These are phyloP conservation scores for Betta splendens DNA, from an alignment of 2,797 vertebrate genomes.

Conservation along the genomic window DNA sequence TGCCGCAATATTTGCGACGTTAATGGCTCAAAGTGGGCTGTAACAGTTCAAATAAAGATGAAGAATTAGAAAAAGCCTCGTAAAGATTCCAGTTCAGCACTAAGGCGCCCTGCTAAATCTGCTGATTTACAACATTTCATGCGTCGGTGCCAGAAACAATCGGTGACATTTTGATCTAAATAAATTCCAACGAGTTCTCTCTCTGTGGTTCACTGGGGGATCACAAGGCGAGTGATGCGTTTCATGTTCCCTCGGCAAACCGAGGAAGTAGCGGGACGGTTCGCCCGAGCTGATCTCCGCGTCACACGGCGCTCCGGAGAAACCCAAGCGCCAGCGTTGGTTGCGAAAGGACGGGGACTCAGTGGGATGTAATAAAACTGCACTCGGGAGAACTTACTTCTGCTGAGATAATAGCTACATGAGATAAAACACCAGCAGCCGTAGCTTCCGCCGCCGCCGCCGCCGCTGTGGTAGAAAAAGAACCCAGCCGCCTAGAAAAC, in stretches of 20 bases:
- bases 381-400: conserved; percentile 13
- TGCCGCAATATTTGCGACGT: conserved; percentile 29
- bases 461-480: conserved; percentile 1
- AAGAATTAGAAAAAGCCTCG: conserved; percentile 46
- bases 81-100: conserved; percentile 35
- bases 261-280: conserved; percentile 11
- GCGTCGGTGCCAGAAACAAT: conserved; percentile 35
- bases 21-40: conserved; percentile 55
- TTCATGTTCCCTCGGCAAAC: conserved; percentile 18
- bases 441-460: not conserved
- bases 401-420: conserved; percentile 4
- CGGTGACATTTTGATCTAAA: conserved; percentile 37
- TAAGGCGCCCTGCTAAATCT: conserved; percentile 45
- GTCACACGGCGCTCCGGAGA: conserved; percentile 21
- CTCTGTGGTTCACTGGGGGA: conserved; percentile 8
- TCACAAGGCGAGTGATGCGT: conserved; percentile 2
- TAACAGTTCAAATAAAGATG: conserved; percentile 45
- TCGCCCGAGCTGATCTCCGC: conserved; percentile 29
- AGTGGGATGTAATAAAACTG: conserved; percentile 15
- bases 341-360: conserved; percentile 3
- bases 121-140: conserved; percentile 46
- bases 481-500: conserved; percentile 13
- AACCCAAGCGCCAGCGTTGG: conserved; percentile 17
- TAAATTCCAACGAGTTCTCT: conserved; percentile 18
- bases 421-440: conserved; percentile 6